Evolutionary conservation across 2,797 vertebrate genomes (phyloP), one percentile per base, ranked within the genome.

Genomic region (Microctenopoma stevenorrisi): DNA sequence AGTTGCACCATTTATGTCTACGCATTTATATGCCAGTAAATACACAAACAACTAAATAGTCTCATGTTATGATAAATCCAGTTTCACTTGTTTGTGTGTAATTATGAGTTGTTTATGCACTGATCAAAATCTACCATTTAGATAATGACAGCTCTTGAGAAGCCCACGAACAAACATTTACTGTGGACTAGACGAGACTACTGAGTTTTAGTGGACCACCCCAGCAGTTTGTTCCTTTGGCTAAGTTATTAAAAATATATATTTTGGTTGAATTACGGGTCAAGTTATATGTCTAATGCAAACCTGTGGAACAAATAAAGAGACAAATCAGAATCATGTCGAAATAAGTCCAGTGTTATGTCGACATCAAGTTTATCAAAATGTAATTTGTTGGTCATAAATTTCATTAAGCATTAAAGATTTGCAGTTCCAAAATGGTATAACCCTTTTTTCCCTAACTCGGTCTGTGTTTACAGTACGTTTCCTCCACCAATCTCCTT

Each of bases 31-130:
- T 26, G 55, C 44, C 83, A 67, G 68, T 55, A 57, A 26, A 75
- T 46, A 56, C 4, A 5, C 18, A 47, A 14, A 64, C 52, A 73
- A 18, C 12, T 44, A 51, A 70, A 81, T 46, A 55, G 44, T 18
- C 15, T 33, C 55, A 2, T 59, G 3, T 61, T 48, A 68, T 50
- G 61, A 75, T 64, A 63, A 57, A 18, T 18, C 63, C 64, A n/a
- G 76, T 80, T 76, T 58, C 1, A 77, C 76, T 81, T 77, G 63
- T 75, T 79, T 60, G 40, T 47, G n/a, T 43, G 61, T 82, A 70
- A 81, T 83, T 74, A 72, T 48, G 50, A 68, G 54, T 60, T 81
- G 81, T 79, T 85, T 69, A 49, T 68, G 61, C 64, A 78, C 15
- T 56, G 64, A 79, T 79, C 38, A 69, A 81, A 69, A 80, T 64